Conservation (phyloP, 2,797 vertebrate species). For the Coilia nasus region DNA sequence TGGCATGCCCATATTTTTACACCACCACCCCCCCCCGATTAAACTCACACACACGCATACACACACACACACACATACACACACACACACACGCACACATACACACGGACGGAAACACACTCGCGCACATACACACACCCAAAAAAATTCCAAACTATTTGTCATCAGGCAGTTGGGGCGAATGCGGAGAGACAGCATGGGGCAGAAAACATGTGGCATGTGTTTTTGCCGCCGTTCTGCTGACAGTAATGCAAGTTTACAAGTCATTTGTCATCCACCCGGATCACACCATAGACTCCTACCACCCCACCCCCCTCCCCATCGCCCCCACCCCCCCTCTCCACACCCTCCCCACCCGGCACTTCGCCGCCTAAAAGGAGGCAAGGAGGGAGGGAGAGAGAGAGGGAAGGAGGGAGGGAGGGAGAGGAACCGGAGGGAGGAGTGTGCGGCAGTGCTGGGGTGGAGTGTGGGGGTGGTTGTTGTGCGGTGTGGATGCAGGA, state of each 20-base stretch:
- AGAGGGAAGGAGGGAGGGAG: neutral
- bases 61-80: too few relatives aligned
- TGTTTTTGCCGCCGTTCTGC: constrained; percentile 44
- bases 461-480: neutral
- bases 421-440: neutral
- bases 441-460: neutral
- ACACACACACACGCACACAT: neutral
- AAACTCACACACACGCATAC: too few relatives aligned
- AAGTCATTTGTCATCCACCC: constrained; percentile 67
- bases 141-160: constrained; percentile 59
- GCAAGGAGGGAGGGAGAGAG: neutral
- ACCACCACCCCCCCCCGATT: neutral
- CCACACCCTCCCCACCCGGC: neutral
- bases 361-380: neutral
- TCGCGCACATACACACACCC: neutral
- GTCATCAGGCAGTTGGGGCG: constrained; percentile 54
- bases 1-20: constrained; percentile 50
- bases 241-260: constrained; percentile 69
- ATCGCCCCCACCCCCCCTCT: too few relatives aligned
- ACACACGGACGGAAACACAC: neutral
- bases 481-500: neutral
- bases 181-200: constrained; percentile 57
- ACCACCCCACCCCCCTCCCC: too few relatives aligned
- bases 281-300: constrained; percentile 39
- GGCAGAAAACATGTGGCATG: constrained; percentile 53